Evolutionary conservation across 2,888 invertebrate genomes (phyloP), one percentile per base, ranked within the genome.

Genomic region (Pterostichus niger): DNA sequence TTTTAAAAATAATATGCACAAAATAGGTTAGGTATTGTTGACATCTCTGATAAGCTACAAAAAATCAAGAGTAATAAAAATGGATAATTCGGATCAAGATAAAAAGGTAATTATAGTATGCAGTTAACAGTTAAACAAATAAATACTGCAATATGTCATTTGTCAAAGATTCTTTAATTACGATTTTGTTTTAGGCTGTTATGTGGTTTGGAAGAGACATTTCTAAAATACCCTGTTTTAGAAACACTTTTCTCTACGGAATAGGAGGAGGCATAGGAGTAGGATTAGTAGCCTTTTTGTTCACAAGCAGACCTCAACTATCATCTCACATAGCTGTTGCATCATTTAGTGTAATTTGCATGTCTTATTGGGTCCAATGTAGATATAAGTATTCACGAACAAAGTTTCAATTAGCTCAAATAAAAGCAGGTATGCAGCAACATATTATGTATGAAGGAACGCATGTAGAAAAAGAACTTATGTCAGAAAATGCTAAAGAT

Each of bases 161-260:
- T 71, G 56, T 56, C 17, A 24, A 56, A 17, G 11, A 13, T 35
- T 1, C 0, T 11, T 13, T 6, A 44, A 84, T 85, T 84, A 84
- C 31, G n/a, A 3, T 24, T 35, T 64, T 64, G 59, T 59, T 71
- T 90, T 79, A 94, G 93, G 90, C 92, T 44, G 85, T 94, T 6
- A 88, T 92, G 10, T 86, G 96, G 75, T 95, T 95, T 88, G 96
- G 96, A 9, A 91, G 93, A 85, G 94, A 96, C 89, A 88, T 96
- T 24, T 90, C 94, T 0, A 92, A 94, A 90, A 94, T 96, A 84
- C 96, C 96, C 0, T 97, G 97, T 89, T 96, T 96, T 88, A 92
- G 95, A 84, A 93, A 93, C 86, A 95, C 95, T 88, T 94, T 95
- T 87, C 88, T 96, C 0, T 94, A 94, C 89, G 96, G 96, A 9